phyloP scores from a whole-genome alignment of 2,797 vertebrate genomes.

The Odontamblyopus rebecca region DNA sequence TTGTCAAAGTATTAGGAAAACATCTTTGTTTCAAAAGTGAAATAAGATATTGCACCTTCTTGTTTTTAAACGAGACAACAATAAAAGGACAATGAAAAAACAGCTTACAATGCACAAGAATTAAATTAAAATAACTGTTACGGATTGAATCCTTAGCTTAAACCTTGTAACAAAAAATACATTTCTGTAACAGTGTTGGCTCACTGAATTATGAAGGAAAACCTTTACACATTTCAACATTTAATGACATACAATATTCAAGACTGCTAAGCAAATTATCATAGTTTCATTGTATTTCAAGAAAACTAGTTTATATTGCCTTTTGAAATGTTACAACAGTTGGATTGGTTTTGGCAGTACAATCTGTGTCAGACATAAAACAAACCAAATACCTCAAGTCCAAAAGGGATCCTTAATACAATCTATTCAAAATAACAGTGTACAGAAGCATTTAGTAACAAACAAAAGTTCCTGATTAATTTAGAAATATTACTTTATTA shows the following conservation, averaged over 20 bases:
- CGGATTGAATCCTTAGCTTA: slow-evolving; percentile 65
- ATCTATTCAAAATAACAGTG: slow-evolving; percentile 86
- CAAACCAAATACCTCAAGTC: slow-evolving; percentile 56
- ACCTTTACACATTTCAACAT: slow-evolving; percentile 80
- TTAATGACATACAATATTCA: slow-evolving; percentile 82
- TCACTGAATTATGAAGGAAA: slow-evolving; percentile 77
- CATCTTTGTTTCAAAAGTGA: slow-evolving; percentile 86
- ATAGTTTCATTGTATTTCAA: slow-evolving; percentile 87
- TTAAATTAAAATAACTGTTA: slow-evolving; percentile 82
- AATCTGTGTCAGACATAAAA: slow-evolving; percentile 79
- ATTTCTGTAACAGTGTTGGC: slow-evolving; percentile 86
- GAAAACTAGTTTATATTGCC: slow-evolving; percentile 85
- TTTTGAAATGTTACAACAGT: slow-evolving; percentile 91
- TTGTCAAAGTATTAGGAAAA: slow-evolving; percentile 82
- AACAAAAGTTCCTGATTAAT: slow-evolving; percentile 95
- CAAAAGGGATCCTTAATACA: slow-evolving; percentile 81
- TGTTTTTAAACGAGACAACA: slow-evolving; percentile 81
- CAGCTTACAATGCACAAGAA: slow-evolving; percentile 82
- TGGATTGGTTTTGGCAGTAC: slow-evolving; percentile 82
- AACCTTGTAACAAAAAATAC: slow-evolving; percentile 81
- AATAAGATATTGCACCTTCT: slow-evolving; percentile 86
- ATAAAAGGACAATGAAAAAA: slow-evolving; percentile 85
- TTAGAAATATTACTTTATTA: slow-evolving; percentile 92
- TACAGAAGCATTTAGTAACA: slow-evolving; percentile 93
- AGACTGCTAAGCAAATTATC: slow-evolving; percentile 93